Evolutionary conservation across 2,113 vertebrate genomes (phyloP), one percentile per base, ranked within the genome.

Genomic region (Siphamia tubifer): DNA sequence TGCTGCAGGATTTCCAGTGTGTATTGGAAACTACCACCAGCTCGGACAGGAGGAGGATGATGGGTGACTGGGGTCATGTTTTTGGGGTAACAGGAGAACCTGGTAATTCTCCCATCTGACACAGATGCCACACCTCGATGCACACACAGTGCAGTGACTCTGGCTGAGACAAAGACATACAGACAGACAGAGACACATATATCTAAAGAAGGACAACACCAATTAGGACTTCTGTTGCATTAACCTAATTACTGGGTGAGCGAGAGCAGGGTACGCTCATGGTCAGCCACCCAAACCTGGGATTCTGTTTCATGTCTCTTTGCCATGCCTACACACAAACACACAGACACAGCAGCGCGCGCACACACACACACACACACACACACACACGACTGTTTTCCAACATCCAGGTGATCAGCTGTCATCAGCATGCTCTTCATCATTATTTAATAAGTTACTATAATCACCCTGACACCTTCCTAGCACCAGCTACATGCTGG

Each of bases 181-280:
- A 38, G 31, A 56, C 42, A 58, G 39, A 61, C 27, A 65, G 25
- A 72, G 40, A 30, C 28, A 57, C 39, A 36, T 38, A 65, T 7
- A 52, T 8, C 24, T 34, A 19, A 55, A 45, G 27, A 53, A 56
- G 53, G 40, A 39, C 61, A 47, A 42, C 49, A 34, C 57, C 68
- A 87, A 85, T 87, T 83, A 83, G 74, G 77, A 79, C 55, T 38
- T 65, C 30, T 55, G 52, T 15, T 85, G 82, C 86, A 90, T 91
- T 91, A 89, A 85, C 88, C 88, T 91, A 89, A 92, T 91, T 91
- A 91, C 48, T 43, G 58, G 36, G 60, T 48, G 72, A 74, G 62
- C 8, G 52, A 69, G 76, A 74, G 62, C 76, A 61, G 16, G 35
- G 52, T 65, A 44, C 53, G 45, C 45, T 32, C 12, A 27, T 34